Base-by-base conservation (phyloP, 2,113 vertebrate genomes). In the Eptesicus fuscus region DNA sequence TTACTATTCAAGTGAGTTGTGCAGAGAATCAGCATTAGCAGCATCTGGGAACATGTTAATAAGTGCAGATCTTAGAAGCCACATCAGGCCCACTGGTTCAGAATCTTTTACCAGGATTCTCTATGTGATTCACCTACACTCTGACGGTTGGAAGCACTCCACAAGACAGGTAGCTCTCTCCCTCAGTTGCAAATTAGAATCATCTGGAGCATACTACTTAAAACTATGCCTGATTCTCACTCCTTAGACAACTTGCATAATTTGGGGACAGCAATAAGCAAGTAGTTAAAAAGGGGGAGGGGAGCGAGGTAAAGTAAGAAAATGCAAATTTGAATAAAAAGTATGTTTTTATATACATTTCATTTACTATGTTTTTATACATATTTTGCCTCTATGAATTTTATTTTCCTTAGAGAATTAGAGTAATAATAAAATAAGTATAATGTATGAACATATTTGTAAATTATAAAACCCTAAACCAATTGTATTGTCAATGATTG, bases 361-460 rank as follows among this genome's bases (percentile, higher is more conserved):
- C 4, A 40, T 7, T 88, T 51, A 77, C 0, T 83, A 1, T 61
- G 25, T 56, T 37, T 80, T 32, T 35, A 71, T 4, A 70, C 10
- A 63, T 7, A 32, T 44, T 53, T 83, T 73, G 83, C 28, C 3
- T 76, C 63, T 53, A 12, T 35, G 30, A 91, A 56, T 10, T 94
- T 95, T 35, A 83, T 73, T 93, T 78, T 79, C 93, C 63, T 84
- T 35, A n/a, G 74, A 63, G 59, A 90, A 76, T 47, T 87, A 70
- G 17, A 35, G 13, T 37, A 7, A 67, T 49, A 13, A 94, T 82
- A 82, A 94, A 70, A 82, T 93, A 32, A 88, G 35, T 51, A 87
- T 71, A 56, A 83, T 18, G 1, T 44, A 1, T 87, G 14, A 83
- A 47, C 9, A 70, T 83, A 83, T 83, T 93, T 87, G 5, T 87